Percentiles rank a stretch among this genome's conserved stretches.
phyloP scores from a whole-genome alignment of 2,797 vertebrate species.

The Enteromius trimaculatus region DNA sequence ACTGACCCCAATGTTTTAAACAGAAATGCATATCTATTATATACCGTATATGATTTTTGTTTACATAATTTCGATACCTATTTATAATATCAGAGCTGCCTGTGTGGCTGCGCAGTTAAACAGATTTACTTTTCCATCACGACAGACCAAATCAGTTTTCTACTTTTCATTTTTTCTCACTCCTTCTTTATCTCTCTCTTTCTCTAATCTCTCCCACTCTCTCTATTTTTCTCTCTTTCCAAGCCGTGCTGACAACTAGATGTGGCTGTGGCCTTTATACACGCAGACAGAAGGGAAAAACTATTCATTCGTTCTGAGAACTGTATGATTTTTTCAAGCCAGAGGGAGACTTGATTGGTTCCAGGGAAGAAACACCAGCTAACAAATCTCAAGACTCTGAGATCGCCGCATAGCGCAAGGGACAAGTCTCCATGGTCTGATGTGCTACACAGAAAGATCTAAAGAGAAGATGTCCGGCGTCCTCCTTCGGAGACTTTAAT shows the following conservation, averaged over 20 bases:
- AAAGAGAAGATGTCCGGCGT: conserved; percentile 35
- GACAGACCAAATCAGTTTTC: conserved; percentile 32
- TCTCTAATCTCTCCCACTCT: conserved; percentile 17
- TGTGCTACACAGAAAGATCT: conserved; percentile 36
- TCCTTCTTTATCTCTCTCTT: conserved; percentile 5
- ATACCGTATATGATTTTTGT: background rate
- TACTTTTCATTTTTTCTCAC: conserved; percentile 10
- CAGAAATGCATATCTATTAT: background rate
- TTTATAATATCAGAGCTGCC: background rate
- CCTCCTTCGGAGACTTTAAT: conserved; percentile 21
- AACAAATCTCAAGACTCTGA: conserved; percentile 47
- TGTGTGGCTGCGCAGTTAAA: conserved; percentile 10
- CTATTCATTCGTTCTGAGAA: conserved; percentile 43
- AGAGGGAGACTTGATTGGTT: conserved; percentile 51
- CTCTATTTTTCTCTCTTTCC: conserved; percentile 10
- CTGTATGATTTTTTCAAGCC: conserved; percentile 19
- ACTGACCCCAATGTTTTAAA: background rate
- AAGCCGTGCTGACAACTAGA: conserved; percentile 2
- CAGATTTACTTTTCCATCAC: conserved; percentile 13
- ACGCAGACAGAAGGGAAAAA: conserved; percentile 1
- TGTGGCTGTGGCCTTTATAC: conserved; percentile 27
- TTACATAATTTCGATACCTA: background rate
- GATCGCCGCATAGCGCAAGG: conserved; percentile 18
- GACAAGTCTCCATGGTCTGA: conserved; percentile 37
- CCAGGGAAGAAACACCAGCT: conserved; percentile 48